Evolutionary conservation across 2,888 invertebrate genomes (phyloP).

Genomic region (Caenorhabditis zanzibari): DNA sequence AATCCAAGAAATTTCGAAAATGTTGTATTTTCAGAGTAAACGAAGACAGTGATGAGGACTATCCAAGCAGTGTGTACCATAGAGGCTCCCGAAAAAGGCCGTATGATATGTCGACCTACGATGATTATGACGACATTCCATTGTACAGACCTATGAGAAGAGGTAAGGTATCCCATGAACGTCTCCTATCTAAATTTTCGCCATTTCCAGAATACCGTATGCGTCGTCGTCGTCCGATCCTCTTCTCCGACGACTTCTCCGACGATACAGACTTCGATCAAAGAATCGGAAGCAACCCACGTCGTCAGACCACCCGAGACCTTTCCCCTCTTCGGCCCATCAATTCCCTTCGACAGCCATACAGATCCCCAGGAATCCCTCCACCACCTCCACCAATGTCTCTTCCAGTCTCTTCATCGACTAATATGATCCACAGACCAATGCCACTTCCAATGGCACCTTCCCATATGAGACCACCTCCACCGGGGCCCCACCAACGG

Average conservation of each 20-base stretch:
- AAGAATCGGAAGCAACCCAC: conserved; percentile 23
- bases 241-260: conserved; percentile 49
- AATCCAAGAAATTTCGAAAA: not conserved
- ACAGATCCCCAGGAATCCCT: conserved; percentile 3
- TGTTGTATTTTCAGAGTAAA: conserved; percentile 23
- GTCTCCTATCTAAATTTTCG: too few species aligned
- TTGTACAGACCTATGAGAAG: conserved; percentile 51
- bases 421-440: conserved; percentile 43
- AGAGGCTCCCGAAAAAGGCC: conserved; percentile 54
- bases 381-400: conserved; percentile 12
- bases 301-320: conserved; percentile 50
- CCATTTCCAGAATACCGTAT: conserved; percentile 51
- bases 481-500: conserved; percentile 16
- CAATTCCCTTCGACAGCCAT: conserved; percentile 42
- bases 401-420: conserved; percentile 45
- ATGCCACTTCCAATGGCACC: conserved; percentile 39
- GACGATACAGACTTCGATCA: conserved; percentile 39
- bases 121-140: conserved; percentile 56
- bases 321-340: conserved; percentile 47
- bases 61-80: conserved; percentile 39
- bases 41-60: conserved; percentile 48
- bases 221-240: conserved; percentile 50
- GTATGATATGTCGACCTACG: conserved; percentile 44
- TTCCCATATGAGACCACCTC: conserved; percentile 26
- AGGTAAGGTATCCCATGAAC: too few species aligned